phyloP scores from a whole-genome alignment of 2,113 vertebrate species.

The Cardinalis cardinalis region DNA sequence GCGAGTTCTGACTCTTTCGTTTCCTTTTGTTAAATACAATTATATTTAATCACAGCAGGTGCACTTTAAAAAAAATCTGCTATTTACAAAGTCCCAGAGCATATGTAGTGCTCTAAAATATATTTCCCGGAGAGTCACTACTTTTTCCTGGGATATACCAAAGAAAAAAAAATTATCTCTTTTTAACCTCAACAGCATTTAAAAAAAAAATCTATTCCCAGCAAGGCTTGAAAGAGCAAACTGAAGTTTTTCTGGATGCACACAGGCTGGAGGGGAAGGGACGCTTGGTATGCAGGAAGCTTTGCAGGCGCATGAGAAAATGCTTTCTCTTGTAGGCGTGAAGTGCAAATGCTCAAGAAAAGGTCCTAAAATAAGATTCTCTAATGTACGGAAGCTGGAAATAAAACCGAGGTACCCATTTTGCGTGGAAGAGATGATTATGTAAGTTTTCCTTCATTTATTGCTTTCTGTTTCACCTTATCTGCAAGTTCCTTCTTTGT shows the following conservation, averaged over 20 bases:
- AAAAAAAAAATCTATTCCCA: not conserved
- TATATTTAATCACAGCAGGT: constrained; percentile 47
- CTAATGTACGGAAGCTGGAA: constrained; percentile 96
- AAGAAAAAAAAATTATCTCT: not conserved
- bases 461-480: not conserved
- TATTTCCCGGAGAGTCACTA: not conserved
- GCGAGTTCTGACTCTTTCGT: accelerated
- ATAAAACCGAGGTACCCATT: constrained; percentile 95
- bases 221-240: not conserved
- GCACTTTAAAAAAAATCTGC: not conserved
- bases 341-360: constrained; percentile 97
- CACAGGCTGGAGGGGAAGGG: not conserved
- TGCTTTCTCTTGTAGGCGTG: constrained; percentile 79
- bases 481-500: constrained; percentile 13
- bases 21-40: not conserved
- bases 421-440: constrained; percentile 98
- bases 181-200: not conserved
- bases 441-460: constrained; percentile 79
- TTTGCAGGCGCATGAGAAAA: constrained; percentile 23
- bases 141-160: not conserved
- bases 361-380: constrained; percentile 96
- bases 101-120: not conserved
- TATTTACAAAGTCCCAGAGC: not conserved
- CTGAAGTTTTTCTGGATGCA: not conserved
- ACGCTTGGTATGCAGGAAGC: not conserved